Evolutionary conservation across 1,140 invertebrate genomes (phyloP), one percentile per base, ranked within the genome.

Genomic region (Drosophila ohnishii): DNA sequence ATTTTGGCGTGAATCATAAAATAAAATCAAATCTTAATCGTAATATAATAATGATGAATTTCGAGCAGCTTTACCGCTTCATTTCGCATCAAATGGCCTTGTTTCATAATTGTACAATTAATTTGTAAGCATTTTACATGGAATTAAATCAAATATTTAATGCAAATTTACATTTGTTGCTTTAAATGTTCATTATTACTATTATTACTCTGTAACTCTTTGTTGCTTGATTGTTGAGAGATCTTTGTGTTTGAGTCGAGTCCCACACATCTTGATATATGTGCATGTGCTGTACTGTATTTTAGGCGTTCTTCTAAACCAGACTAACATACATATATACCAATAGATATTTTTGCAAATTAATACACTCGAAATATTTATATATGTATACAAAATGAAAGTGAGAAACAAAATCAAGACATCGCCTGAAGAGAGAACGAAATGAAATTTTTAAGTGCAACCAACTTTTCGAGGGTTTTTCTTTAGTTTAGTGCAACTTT

Each of bases 331-430:
- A 51, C 47, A 48, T 53, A 80, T 80, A 87, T 79, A 86, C 86
- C 84, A 76, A 87, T 87, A 87, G 84, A 87, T 87, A 88, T 87
- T 87, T 87, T 87, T 87, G 83, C 83, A 87, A 88, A 87, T 88
- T 87, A 88, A 88, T 61, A 85, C 82, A 86, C 83, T 88, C 60
- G 51, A 76, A 76, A 87, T 76, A 85, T 78, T 63, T 63, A 69
- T 62, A 60, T 72, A 69, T 79, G 72, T 84, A 77, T 69, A 69
- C 83, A 77, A 70, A 63, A 60, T 69, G 69, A 78, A 87, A 85
- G 82, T 79, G 66, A 75, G 77, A 76, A 28, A 28, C 48, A 58
- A 62, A 65, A 65, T 60, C 70, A 60, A 51, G 60, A 71, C 59
- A 76, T 71, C 65, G 59, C 51, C 64, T 63, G 62, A 45, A 37